Evolutionary conservation across 2,888 invertebrate genomes (phyloP).

Genomic region (Plebejus argus): DNA sequence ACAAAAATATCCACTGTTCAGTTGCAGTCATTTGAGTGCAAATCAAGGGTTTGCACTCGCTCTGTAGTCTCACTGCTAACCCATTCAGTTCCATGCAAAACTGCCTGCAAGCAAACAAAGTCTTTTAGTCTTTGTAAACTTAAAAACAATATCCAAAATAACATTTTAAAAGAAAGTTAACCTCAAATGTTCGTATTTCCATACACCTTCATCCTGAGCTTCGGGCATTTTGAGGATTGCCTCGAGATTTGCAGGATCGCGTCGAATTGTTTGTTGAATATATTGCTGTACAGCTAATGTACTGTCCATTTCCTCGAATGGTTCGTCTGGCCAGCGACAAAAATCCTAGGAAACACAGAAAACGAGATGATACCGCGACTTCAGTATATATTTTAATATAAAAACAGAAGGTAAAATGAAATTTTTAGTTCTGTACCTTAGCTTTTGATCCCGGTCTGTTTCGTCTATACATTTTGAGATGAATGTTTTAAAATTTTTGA

Average conservation of each 20-base stretch:
- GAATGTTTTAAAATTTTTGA: constrained; percentile 20
- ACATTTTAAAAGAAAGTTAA: constrained; percentile 49
- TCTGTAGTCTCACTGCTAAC: constrained; percentile 97
- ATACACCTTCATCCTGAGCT: constrained; percentile 98
- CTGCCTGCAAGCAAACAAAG: constrained; percentile 84
- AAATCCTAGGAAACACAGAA: constrained; percentile 86
- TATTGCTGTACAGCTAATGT: constrained; percentile 99
- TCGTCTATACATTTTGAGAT: constrained; percentile 89
- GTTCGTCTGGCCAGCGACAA: constrained; percentile 98
- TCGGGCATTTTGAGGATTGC: constrained; percentile 97
- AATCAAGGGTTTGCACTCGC: constrained; percentile 97
- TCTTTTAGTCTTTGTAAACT: neutral
- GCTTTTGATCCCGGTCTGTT: constrained; percentile 96
- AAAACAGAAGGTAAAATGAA: neutral
- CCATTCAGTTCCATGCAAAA: constrained; percentile 99
- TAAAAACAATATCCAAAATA: neutral
- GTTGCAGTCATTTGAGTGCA: constrained; percentile 99
- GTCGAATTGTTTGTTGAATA: constrained; percentile 97
- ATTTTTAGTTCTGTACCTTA: constrained; percentile 79
- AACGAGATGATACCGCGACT: neutral
- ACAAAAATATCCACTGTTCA: constrained; percentile 99
- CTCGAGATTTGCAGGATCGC: constrained; percentile 96
- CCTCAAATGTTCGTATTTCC: constrained; percentile 99
- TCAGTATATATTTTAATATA: neutral
- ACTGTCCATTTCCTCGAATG: constrained; percentile 99